Evolutionary conservation across 2,888 invertebrate species (phyloP).

Genomic region (Lymantria monacha): DNA sequence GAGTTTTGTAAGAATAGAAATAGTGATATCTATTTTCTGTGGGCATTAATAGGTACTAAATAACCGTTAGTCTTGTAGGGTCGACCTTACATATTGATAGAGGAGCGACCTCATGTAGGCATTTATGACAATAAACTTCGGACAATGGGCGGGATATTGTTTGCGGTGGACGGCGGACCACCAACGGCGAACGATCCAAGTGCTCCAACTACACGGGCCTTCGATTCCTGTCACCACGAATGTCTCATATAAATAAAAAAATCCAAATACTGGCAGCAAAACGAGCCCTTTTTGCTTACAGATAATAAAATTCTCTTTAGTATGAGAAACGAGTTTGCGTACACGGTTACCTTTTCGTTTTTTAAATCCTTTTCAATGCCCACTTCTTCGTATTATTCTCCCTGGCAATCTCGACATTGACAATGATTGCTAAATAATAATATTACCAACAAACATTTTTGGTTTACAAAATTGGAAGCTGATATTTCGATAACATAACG

Average conservation of each 20-base stretch:
- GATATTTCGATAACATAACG: no score
- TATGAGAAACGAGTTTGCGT: not conserved
- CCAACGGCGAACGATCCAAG: slow-evolving; percentile 46
- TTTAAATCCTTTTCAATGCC: slow-evolving; percentile 13
- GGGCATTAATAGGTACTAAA: slow-evolving; percentile 22
- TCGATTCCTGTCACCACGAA: slow-evolving; percentile 34
- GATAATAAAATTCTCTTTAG: not conserved
- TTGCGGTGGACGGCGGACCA: slow-evolving; percentile 71
- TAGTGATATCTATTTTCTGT: slow-evolving; percentile 20
- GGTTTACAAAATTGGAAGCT: no score
- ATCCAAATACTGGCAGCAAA: slow-evolving; percentile 2
- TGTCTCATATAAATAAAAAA: slow-evolving; percentile 12
- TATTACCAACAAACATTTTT: no score
- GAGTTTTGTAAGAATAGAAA: slow-evolving; percentile 5
- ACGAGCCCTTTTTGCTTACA: not conserved
- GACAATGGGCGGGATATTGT: slow-evolving; percentile 60
- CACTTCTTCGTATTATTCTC: no score
- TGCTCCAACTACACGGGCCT: slow-evolving; percentile 13
- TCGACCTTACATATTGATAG: slow-evolving; percentile 23
- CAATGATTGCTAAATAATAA: no score
- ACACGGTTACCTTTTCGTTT: slow-evolving; percentile 3
- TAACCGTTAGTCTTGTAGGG: slow-evolving; percentile 12
- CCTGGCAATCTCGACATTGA: no score
- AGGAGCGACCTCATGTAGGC: slow-evolving; percentile 39
- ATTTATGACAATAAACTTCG: slow-evolving; percentile 64